Base-by-base conservation (phyloP, 2,113 vertebrate species). In the Stegostoma tigrinum region DNA sequence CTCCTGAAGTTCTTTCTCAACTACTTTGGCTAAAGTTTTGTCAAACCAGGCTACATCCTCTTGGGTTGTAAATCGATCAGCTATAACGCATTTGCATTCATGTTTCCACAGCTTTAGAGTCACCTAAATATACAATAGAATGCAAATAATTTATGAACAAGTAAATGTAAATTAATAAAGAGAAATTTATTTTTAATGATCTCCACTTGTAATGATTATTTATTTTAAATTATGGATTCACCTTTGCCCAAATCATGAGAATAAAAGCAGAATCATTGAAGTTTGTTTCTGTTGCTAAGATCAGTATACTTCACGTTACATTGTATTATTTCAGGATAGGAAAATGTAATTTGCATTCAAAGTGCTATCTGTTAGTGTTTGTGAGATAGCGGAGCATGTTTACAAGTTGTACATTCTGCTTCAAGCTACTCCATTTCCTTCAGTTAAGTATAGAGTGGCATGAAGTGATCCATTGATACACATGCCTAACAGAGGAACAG, bases 31-130 rank as follows among this genome's bases (percentile, higher is more conserved):
- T 96, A 99, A 96, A 23, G 97, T 78, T 96, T 96, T 95, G 61
- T 99, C 98, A 97, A 99, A 99, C 99, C 99, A 99, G 52, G 96
- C 96, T 91, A 98, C 97, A 19, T 99, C 99, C 0, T 98, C 97
- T 0, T 97, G 96, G 64, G 96, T 97, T 0, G 98, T 99, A 96
- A 99, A 99, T 80, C 99, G 98, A 97, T 99, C 99, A 0, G 99
- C 98, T 96, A 99, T 98, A 95, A 99, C 99, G 45, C 98, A 97
- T 85, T 99, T 99, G 87, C 98, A 99, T 96, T 99, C 99, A 0
- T 99, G 99, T 83, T 99, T 99, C 99, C 99, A 99, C 72, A 99
- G 96, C 52, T 96, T 96, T 96, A 99, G 96, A 95, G 99, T 96
- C 0, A 97, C 96, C 99, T 99, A 96, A n/a, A 95, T 6, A 67